These are phyloP conservation scores for Hylyphantes graminicola DNA, from an alignment of 1,140 invertebrate genomes.

Conservation along the genomic window DNA sequence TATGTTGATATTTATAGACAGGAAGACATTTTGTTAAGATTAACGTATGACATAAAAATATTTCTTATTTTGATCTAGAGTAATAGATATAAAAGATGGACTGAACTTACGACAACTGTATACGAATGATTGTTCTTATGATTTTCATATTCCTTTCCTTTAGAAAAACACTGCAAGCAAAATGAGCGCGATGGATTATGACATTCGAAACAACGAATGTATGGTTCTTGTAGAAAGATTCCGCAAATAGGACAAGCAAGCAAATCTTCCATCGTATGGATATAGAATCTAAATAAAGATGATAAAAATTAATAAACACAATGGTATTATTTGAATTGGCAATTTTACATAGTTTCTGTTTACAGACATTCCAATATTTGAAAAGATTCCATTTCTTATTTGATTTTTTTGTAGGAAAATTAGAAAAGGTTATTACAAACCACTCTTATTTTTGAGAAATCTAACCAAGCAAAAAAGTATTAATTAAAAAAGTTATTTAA, in stretches of 20 bases:
- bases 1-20: too few relatives aligned
- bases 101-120: constrained; percentile 72
- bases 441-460: too few relatives aligned
- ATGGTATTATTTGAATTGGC: not conserved
- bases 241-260: constrained; percentile 56
- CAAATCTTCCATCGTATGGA: constrained; percentile 32
- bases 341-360: too few relatives aligned
- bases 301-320: not conserved
- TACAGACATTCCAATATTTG: too few relatives aligned
- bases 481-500: too few relatives aligned
- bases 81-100: not conserved
- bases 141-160: constrained; percentile 74
- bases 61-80: too few relatives aligned
- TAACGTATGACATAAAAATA: too few relatives aligned
- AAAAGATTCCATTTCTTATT: too few relatives aligned
- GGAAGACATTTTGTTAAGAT: too few relatives aligned
- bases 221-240: constrained; percentile 72
- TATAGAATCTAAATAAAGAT: not conserved
- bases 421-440: too few relatives aligned
- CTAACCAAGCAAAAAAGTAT: too few relatives aligned
- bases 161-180: constrained; percentile 81
- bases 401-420: too few relatives aligned
- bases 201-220: constrained; percentile 80
- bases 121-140: constrained; percentile 84
- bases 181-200: constrained; percentile 69